These are phyloP conservation scores for Ciconia stormi DNA, from an alignment of 2,113 vertebrate species.

Conservation along the genomic window DNA sequence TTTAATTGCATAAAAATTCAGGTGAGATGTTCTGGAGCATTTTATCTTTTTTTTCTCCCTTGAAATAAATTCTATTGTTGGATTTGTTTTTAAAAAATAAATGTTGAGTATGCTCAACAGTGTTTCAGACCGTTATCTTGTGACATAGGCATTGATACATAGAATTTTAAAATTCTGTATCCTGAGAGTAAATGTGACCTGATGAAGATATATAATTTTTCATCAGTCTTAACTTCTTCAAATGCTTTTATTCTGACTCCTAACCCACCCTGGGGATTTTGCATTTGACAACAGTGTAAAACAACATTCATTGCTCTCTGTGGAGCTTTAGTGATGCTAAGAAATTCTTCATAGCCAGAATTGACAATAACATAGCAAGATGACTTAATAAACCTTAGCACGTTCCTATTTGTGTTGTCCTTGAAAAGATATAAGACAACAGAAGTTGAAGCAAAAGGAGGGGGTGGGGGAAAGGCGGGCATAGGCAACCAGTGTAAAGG, in stretches of 20 bases:
- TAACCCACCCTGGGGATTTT: constrained; percentile 63
- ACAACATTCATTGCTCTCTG: constrained; percentile 71
- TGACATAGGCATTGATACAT: not conserved
- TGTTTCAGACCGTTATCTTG: not conserved
- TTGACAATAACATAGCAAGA: constrained; percentile 73
- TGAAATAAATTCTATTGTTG: not conserved
- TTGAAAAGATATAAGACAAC: constrained; percentile 59
- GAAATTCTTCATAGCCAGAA: constrained; percentile 74
- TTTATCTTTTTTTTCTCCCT: not conserved
- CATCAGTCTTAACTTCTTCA: constrained; percentile 54
- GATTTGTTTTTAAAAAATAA: not conserved
- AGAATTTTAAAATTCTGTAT: constrained; percentile 31
- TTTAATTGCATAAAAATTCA: not conserved
- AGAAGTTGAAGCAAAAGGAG: constrained; percentile 56
- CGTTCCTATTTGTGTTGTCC: constrained; percentile 55
- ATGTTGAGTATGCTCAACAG: not conserved
- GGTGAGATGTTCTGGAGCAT: not conserved
- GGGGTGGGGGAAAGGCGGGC: not conserved
- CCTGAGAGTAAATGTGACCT: constrained; percentile 16
- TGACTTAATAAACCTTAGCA: constrained; percentile 79
- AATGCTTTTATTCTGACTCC: constrained; percentile 68
- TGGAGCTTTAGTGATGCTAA: constrained; percentile 69
- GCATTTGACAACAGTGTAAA: constrained; percentile 69
- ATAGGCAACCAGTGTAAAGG: not conserved
- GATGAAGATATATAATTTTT: constrained; percentile 42